Conservation (phyloP, 2,797 vertebrate species). For the Hapalemur alaotrensis region DNA sequence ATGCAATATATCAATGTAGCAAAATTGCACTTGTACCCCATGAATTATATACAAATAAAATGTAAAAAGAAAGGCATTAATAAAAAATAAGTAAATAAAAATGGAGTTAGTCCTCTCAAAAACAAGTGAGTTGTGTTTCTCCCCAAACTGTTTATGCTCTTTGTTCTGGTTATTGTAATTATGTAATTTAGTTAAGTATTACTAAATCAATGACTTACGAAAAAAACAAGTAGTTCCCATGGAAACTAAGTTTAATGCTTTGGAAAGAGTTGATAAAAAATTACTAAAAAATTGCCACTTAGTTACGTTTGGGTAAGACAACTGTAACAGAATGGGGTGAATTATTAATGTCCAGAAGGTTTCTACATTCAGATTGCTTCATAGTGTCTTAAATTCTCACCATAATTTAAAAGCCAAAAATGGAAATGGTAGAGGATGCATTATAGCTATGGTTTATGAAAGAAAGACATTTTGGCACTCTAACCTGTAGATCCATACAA, state of each 20-base stretch:
- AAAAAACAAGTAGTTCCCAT: slow-evolving; percentile 16
- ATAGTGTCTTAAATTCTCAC: not conserved
- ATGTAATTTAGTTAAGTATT: slow-evolving; percentile 34
- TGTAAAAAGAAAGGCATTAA: not conserved
- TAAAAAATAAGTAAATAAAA: not conserved
- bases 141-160: not conserved
- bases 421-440: not conserved
- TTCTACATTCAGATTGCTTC: not conserved
- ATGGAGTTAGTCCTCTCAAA: not conserved
- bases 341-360: not conserved
- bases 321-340: not conserved
- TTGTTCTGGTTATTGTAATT: slow-evolving; percentile 31
- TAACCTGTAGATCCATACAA: not conserved
- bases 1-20: not conserved
- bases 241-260: slow-evolving; percentile 53
- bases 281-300: not conserved
- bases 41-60: not conserved
- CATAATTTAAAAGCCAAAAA: slow-evolving; percentile 21
- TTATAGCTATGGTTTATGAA: not conserved
- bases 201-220: slow-evolving; percentile 24
- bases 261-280: slow-evolving; percentile 28
- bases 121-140: not conserved
- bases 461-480: not conserved
- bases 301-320: not conserved
- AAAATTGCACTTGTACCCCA: not conserved